These are phyloP conservation scores for Helicoverpa zea DNA, from an alignment of 1,140 invertebrate species.

Conservation along the genomic window DNA sequence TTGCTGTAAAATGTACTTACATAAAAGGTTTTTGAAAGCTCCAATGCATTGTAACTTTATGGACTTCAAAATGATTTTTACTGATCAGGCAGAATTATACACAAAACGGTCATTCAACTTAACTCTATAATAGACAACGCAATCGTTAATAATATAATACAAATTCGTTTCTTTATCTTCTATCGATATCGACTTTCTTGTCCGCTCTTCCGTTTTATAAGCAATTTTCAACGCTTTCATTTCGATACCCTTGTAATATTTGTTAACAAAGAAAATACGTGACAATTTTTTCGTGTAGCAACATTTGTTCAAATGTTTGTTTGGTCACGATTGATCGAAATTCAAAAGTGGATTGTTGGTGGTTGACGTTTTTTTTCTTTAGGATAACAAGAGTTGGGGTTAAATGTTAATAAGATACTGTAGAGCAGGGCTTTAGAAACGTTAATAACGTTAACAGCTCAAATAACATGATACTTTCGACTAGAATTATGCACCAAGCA, in stretches of 20 bases:
- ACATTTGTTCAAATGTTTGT: conserved; percentile 37
- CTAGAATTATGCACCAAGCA: too few relatives aligned
- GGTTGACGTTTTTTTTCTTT: background rate
- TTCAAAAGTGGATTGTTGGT: conserved; percentile 20
- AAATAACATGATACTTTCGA: too few relatives aligned
- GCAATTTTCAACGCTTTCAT: conserved; percentile 79
- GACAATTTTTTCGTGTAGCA: conserved; percentile 57
- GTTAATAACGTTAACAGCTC: too few relatives aligned
- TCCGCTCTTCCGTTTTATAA: conserved; percentile 73
- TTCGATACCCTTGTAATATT: conserved; percentile 64
- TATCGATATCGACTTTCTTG: conserved; percentile 69
- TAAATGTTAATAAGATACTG: background rate
- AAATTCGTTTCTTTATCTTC: conserved; percentile 48
- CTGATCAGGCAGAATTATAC: background rate
- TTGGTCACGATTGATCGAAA: conserved; percentile 34
- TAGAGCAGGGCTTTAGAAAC: too few relatives aligned
- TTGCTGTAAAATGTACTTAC: too few relatives aligned
- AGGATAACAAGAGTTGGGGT: background rate
- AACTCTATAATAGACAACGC: conserved; percentile 44
- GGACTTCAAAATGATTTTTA: background rate
- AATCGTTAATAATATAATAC: conserved; percentile 52
- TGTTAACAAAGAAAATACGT: conserved; percentile 67
- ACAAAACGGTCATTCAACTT: conserved; percentile 40
- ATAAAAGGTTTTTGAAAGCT: background rate
- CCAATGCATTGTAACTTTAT: background rate